Conservation (phyloP, 1,140 invertebrate genomes). For the Varroa destructor region DNA sequence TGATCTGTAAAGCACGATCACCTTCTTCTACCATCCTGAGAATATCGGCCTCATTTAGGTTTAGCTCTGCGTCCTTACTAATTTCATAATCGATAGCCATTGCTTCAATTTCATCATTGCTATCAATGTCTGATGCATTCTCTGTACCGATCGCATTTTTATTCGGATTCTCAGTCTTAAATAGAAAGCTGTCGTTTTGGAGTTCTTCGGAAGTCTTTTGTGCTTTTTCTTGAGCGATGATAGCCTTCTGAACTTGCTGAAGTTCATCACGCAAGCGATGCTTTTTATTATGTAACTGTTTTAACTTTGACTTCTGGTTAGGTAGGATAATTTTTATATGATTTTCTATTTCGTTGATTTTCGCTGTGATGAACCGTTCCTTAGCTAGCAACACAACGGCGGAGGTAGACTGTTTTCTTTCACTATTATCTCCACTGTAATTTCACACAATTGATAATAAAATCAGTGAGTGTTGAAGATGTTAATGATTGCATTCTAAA, state of each 20-base stretch:
- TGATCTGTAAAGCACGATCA: background rate
- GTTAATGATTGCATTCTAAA: no score
- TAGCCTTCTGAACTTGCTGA: background rate
- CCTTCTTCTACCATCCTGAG: background rate
- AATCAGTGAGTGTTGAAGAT: no score
- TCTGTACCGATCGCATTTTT: background rate
- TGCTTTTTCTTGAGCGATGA: background rate
- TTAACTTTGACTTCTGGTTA: background rate
- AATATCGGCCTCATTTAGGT: background rate
- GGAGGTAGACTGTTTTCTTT: background rate
- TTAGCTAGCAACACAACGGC: slow-evolving; percentile 2
- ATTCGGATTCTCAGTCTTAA: background rate
- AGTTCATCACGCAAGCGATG: background rate
- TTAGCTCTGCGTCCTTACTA: background rate
- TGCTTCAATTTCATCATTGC: background rate
- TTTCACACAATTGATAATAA: no score
- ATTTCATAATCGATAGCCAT: background rate
- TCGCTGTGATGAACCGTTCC: background rate
- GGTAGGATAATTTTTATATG: no score
- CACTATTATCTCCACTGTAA: no score
- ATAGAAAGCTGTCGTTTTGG: background rate
- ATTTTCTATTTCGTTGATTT: background rate
- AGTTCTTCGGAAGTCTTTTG: background rate
- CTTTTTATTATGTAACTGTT: no score
- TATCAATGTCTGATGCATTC: background rate